Base-by-base conservation (phyloP, 2,888 invertebrate genomes). In the Hirtodrosophila duncani region DNA sequence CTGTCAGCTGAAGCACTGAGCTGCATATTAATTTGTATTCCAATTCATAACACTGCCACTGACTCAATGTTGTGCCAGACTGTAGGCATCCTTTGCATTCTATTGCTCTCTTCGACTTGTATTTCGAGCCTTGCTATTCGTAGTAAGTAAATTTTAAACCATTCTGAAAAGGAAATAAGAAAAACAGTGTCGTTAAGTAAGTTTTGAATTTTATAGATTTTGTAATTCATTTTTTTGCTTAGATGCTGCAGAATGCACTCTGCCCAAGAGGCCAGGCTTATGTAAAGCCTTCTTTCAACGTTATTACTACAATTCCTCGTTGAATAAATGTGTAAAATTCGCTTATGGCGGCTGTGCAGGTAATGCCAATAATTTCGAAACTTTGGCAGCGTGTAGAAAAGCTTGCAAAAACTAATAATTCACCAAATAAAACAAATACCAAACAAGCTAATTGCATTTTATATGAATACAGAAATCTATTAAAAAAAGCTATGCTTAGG, bases 361-460 rank as follows among this genome's bases (percentile, higher is more conserved):
- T 10, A 62, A 62, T 48, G 23, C 20, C 0, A 62, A 62, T 23
- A 46, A 46, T 14, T 57, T 62, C 1, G 0, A 43, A 13, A 37
- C 16, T 7, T 8, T 17, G 9, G 17, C 29, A 2, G 34, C n/a
- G 2, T 62, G 57, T 6, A n/a, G 10, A 4, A 20, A 6, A 23
- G 14, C 10, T 21, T 61, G 61, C 17, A 26, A 21, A 37, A 24
- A 58, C 9, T 30, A 11, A 24, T 2, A 2, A 24, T 27, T 18
- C 3, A 7, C 26, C 16, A 53, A 24, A 31, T 13, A 8, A 46
- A 46, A 31, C 20, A 9, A 13, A 9, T 10, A 11, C 20, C 23
- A 39, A 44, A 45, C 33, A 24, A 63, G 45, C 44, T 61, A 64
- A 71, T 65, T 46, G 26, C 38, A 49, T 48, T 68, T 63, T 43